Conservation (phyloP, 2,888 invertebrate genomes). For the Phaedon cochleariae region DNA sequence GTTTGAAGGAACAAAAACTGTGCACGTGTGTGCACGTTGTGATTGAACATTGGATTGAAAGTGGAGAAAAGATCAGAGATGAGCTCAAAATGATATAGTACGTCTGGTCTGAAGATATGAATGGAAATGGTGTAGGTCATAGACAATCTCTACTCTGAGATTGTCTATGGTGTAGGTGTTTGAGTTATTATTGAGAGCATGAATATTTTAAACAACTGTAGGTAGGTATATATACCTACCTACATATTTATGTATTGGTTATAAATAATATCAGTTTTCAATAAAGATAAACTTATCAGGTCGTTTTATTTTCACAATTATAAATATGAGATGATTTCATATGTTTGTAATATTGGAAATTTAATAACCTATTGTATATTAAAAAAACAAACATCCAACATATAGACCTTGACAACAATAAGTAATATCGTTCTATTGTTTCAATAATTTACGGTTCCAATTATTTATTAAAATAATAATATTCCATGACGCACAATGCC, state of each 20-base stretch:
- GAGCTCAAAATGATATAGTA: no score
- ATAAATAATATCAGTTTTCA: neutral
- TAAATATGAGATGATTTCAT: neutral
- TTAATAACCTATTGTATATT: neutral
- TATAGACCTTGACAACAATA: constrained; percentile 1
- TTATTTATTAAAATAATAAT: constrained; percentile 23
- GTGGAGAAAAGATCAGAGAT: no score
- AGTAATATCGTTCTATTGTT: neutral
- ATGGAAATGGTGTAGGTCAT: no score
- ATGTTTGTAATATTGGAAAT: neutral
- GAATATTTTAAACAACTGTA: neutral
- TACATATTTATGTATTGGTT: no score
- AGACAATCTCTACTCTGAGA: no score
- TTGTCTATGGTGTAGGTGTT: no score
- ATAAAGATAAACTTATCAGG: neutral
- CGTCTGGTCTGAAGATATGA: no score
- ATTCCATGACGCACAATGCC: constrained; percentile 26
- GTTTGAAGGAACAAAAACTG: no score
- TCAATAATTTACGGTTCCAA: constrained; percentile 8
- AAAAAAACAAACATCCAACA: neutral
- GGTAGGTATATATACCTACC: neutral
- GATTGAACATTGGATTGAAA: no score
- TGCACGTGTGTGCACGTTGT: no score
- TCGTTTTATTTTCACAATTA: neutral
- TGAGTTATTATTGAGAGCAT: no score